A percentile compares a stretch with the other conserved stretches of the same genome.
Conservation (phyloP, 1,140 invertebrate species). For the Cephus cinctus region DNA sequence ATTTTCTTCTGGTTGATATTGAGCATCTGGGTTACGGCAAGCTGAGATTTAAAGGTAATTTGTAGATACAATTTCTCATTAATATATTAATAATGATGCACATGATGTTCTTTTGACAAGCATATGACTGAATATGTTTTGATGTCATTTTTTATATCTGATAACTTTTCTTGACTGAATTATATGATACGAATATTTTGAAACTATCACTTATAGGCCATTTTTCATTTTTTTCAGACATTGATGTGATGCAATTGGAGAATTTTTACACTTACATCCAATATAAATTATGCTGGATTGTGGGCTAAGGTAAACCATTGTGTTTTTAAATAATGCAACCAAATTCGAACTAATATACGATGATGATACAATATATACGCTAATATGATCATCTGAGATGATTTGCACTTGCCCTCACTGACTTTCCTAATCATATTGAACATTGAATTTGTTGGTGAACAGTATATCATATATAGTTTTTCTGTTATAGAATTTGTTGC, state of each 20-base stretch:
- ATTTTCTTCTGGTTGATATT: not conserved
- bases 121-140: conserved; percentile 40
- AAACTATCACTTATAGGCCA: not conserved
- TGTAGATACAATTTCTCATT: not conserved
- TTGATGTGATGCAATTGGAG: not conserved
- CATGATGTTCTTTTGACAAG: conserved; percentile 33
- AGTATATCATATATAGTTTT: not conserved
- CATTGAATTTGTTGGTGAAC: not conserved
- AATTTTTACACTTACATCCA: not conserved
- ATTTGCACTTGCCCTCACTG: conserved; percentile 42
- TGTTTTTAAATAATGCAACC: not conserved
- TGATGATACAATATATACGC: conserved; percentile 38
- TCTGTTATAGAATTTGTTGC: not conserved
- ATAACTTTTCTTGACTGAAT: not conserved
- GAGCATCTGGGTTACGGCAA: not conserved
- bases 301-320: too few relatives aligned
- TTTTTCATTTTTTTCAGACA: not conserved
- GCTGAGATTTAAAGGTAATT: not conserved
- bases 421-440: conserved; percentile 9
- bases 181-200: not conserved
- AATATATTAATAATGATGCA: conserved; percentile 3
- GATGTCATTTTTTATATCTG: conserved; percentile 25
- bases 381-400: conserved; percentile 30
- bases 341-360: not conserved
- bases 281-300: not conserved